Base-by-base conservation (phyloP, 2,113 vertebrate species). In the Mormoops blainvillei region DNA sequence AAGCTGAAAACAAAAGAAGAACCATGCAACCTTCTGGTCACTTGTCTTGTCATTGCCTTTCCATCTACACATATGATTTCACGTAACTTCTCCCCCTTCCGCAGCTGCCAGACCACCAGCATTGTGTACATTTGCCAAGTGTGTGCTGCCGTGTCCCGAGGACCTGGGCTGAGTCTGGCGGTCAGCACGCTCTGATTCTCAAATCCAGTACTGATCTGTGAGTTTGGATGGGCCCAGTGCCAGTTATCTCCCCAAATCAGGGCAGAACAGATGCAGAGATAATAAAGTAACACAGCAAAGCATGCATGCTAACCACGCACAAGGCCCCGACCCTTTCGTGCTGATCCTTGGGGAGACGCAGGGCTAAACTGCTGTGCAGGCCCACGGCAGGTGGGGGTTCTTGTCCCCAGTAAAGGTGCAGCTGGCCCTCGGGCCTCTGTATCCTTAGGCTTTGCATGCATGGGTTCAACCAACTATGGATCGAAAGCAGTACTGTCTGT, bases 1-100 rank as follows among this genome's bases (percentile, higher is more conserved):
- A 63, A 89, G 33, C 52, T 89, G 26, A 83, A 95, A 76, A 54
- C 45, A 63, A 70, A 96, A 92, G 15, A 80, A 28, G 90, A 50
- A 56, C 52, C 45, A n/a, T 52, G 22, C 2, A 11, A 24, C 31
- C 28, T 80, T 58, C 31, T 22, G 48, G 36, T 77, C 7, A 24
- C 87, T 71, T 61, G 63, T 50, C 19, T 83, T 19, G 33, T 58
- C 28, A 12, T 6, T 84, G 81, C 31, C n/a, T 87, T 63, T 83
- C 26, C 7, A 9, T 45, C 7, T 1, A 33, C 43, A 13, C 11
- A 11, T 0, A 26, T 19, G 43, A 65, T 11, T 70, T 78, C 16
- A 36, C n/a, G 2, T 65, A 22, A 26, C 33, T 13, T 83, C 28
- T n/a, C 33, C 14, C 36, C 28, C 6, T 92, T 50, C 61, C 1